phyloP scores from a whole-genome alignment of 35 echinoderm and acorn worm genomes.

The Holothuria glaberrima region DNA sequence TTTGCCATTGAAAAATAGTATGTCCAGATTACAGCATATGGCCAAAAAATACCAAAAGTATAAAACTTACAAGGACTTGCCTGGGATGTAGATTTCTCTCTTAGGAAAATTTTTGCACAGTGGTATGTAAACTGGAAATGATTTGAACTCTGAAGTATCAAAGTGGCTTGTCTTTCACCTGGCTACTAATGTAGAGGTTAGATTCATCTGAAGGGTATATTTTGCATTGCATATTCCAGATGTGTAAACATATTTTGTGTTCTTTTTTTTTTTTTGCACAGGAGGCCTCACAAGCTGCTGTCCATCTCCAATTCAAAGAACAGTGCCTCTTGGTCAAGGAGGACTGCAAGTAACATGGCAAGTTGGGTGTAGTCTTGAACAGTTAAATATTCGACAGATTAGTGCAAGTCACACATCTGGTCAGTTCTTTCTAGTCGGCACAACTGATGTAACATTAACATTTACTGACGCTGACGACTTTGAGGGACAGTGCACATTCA shows the following conservation, averaged over 20 bases:
- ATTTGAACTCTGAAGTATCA: too few relatives aligned
- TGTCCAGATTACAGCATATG: too few relatives aligned
- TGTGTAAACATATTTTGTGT: not conserved
- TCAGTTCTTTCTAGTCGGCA: slow-evolving; percentile 22
- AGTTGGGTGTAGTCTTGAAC: not conserved
- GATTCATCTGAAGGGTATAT: not conserved
- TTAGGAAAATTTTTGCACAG: too few relatives aligned
- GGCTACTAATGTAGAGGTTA: too few relatives aligned
- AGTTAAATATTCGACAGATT: slow-evolving; percentile 2
- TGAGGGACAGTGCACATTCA: slow-evolving; percentile 10
- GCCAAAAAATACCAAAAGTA: too few relatives aligned
- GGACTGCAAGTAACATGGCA: slow-evolving; percentile 5
- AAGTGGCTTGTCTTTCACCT: too few relatives aligned
- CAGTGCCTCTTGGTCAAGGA: not conserved
- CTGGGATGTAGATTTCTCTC: too few relatives aligned
- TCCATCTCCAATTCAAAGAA: not conserved
- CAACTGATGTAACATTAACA: slow-evolving; percentile 28
- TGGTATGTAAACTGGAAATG: too few relatives aligned
- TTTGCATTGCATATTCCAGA: not conserved
- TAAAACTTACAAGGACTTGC: too few relatives aligned
- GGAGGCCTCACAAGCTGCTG: slow-evolving; percentile 8
- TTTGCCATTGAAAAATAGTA: too few relatives aligned
- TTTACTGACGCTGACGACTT: slow-evolving; percentile 33
- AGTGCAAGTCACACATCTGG: not conserved
- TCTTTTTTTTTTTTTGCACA: not conserved